phyloP scores from a whole-genome alignment of 2,888 invertebrate genomes.

The Autographa pulchrina region DNA sequence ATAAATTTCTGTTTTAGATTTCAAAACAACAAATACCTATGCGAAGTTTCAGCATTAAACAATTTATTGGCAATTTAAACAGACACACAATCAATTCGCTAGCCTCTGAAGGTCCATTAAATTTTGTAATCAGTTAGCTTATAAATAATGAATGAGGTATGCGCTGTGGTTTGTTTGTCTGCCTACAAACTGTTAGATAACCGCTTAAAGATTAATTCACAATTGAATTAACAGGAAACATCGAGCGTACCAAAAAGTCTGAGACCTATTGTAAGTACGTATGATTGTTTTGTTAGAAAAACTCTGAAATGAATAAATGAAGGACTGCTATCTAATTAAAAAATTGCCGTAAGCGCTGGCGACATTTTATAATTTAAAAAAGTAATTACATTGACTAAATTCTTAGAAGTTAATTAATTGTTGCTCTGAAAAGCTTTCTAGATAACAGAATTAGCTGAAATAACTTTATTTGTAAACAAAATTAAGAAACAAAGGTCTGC shows the following conservation, averaged over 20 bases:
- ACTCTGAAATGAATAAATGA: conserved; percentile 36
- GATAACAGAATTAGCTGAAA: background rate
- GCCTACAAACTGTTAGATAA: conserved; percentile 52
- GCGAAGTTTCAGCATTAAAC: conserved; percentile 34
- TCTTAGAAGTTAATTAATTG: background rate
- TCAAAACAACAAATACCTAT: conserved; percentile 27
- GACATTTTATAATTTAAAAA: conserved; percentile 25
- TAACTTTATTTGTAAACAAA: background rate
- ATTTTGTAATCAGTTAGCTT: conserved; percentile 51
- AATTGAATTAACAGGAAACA: conserved; percentile 57
- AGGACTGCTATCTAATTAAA: conserved; percentile 28
- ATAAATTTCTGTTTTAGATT: conserved; percentile 37
- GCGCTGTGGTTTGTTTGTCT: conserved; percentile 48
- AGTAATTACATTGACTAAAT: conserved; percentile 26
- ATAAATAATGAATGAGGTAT: conserved; percentile 55
- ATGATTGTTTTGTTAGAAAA: conserved; percentile 51
- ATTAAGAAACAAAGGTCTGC: background rate
- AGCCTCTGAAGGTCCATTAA: conserved; percentile 37
- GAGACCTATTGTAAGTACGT: conserved; percentile 49
- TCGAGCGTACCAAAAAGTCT: conserved; percentile 47
- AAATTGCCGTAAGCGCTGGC: conserved; percentile 25
- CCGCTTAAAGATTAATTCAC: conserved; percentile 54
- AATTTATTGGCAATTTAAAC: conserved; percentile 41
- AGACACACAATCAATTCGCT: conserved; percentile 42
- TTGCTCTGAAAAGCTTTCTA: conserved; percentile 13